phyloP scores from a whole-genome alignment of 92 coral and sea anemone species.

The Porites evermanni region DNA sequence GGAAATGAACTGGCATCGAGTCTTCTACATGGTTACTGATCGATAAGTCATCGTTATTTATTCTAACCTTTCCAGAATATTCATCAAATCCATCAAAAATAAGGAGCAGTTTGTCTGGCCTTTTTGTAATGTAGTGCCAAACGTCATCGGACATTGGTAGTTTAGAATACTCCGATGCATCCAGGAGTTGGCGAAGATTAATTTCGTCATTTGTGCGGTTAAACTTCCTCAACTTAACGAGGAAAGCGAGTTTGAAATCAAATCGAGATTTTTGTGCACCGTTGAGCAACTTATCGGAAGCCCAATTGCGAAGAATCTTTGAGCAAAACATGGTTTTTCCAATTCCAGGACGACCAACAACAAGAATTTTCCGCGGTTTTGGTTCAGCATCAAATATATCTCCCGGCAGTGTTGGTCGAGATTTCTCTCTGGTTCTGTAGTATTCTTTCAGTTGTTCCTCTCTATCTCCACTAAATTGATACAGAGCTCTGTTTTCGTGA shows the following conservation, averaged over 20 bases:
- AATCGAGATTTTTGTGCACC: background rate
- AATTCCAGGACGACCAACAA: too few relatives aligned
- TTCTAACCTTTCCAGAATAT: background rate
- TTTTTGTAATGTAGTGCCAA: background rate
- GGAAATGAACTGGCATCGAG: background rate
- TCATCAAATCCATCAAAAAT: conserved; percentile 53
- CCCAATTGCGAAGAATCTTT: too few relatives aligned
- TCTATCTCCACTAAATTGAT: background rate
- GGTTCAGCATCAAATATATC: too few relatives aligned
- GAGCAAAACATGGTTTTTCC: too few relatives aligned
- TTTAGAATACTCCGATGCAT: background rate
- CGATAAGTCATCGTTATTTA: background rate
- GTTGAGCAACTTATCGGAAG: background rate
- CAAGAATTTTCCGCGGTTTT: too few relatives aligned
- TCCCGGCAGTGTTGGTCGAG: background rate
- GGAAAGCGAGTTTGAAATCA: background rate
- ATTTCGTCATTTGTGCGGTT: background rate
- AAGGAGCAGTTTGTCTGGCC: too few relatives aligned
- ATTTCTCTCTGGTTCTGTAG: background rate
- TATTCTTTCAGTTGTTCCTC: too few relatives aligned
- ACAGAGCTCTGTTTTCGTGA: background rate
- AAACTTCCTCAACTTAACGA: conserved; percentile 26
- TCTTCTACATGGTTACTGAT: background rate
- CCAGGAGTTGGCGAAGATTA: background rate
- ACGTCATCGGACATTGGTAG: background rate